Base-by-base conservation (phyloP, 2,113 vertebrate species). In the Campylomormyrus numenius region DNA sequence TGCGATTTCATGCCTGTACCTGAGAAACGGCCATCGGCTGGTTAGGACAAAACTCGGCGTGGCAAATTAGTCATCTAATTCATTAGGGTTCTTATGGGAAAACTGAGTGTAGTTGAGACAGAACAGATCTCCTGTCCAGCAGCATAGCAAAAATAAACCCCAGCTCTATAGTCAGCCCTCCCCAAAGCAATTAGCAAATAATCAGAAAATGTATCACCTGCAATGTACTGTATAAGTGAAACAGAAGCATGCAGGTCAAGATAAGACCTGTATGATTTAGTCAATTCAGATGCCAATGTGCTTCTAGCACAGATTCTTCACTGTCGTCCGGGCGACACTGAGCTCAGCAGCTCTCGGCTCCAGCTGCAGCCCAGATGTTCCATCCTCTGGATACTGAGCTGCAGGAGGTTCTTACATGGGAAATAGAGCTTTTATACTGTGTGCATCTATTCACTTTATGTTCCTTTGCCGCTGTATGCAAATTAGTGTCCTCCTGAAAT, bases 1-100 rank as follows among this genome's bases (percentile, higher is more conserved):
- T 90, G 98, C 98, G 0, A 99, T 99, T 93, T 99, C 98, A 92
- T 99, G 98, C 31, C 98, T 96, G 94, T 99, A 99, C 93, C 98
- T 99, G 92, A 62, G 50, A 92, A 39, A 93, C 42, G 3, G 31
- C 24, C 88, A 50, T 27, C 5, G 21, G 50, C 50, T 87, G 52
- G 88, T 77, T 48, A 46, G 50, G 24, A 24, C n/a, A 31, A 4
- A 27, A 39, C 13, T 48, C 24, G 10, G 27, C 9, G 11, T 17
- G 6, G 70, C 48, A 39, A 53, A 56, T 39, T 3, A 45, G 27
- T 53, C 13, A 53, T 6, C 27, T 24, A 31, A 5, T 87, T 87
- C 48, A 39, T 21, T 56, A 45, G 45, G 31, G 35, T 42, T 80
- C 35, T 15, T 42, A 77, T 5, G 4, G 70, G 11, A 15, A 39